These are phyloP conservation scores for Xenopus tropicalis DNA, from an alignment of 2,113 vertebrate genomes.

Conservation along the genomic window DNA sequence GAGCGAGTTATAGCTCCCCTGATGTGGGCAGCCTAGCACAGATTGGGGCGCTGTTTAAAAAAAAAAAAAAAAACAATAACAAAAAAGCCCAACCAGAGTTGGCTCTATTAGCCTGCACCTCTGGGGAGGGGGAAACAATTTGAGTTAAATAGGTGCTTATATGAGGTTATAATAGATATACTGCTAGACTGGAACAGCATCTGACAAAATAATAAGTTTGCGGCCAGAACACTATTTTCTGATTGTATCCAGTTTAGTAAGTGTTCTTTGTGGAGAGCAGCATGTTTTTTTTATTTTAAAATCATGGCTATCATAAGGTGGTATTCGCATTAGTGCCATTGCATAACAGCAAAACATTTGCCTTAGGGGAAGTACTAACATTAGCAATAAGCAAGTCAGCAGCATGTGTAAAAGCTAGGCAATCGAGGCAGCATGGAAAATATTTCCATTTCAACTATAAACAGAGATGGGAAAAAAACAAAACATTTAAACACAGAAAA, in stretches of 20 bases:
- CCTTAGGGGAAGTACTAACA: background rate
- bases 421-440: background rate
- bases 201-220: no score
- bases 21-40: no score
- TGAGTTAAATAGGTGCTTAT: no score
- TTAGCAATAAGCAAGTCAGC: background rate
- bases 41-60: no score
- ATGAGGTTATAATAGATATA: no score
- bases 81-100: no score
- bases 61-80: no score
- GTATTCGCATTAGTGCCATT: background rate
- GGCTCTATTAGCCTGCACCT: no score
- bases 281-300: background rate
- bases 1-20: no score
- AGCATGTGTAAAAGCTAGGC: background rate
- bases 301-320: background rate
- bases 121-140: no score
- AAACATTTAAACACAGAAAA: background rate
- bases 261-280: background rate
- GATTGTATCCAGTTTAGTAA: background rate
- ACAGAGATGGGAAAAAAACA: background rate
- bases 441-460: constrained; percentile 1
- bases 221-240: no score
- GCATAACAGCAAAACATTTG: background rate
- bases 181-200: no score